phyloP scores from a whole-genome alignment of 2,113 vertebrate species.

The Corvus moneduloides region DNA sequence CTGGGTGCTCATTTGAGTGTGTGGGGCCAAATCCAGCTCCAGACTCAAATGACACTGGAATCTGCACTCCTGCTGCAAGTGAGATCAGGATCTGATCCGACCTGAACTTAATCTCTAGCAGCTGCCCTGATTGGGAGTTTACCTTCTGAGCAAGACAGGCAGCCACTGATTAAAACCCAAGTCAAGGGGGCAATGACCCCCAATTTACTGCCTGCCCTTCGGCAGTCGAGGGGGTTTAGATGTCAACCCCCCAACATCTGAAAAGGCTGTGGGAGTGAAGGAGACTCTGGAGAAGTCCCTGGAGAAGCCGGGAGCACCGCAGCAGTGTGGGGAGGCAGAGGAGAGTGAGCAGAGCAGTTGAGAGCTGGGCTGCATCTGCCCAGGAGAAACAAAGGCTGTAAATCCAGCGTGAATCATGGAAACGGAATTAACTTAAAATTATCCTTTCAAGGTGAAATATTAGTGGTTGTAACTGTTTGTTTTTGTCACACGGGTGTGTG shows the following conservation, averaged over 20 bases:
- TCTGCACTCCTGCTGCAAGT: not conserved
- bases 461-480: not conserved
- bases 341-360: not conserved
- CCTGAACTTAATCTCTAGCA: not conserved
- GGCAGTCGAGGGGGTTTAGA: not conserved
- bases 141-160: not conserved
- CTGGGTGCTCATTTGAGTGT: fast-evolving
- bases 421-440: slow-evolving; percentile 1
- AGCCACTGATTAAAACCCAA: not conserved
- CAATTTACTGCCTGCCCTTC: not conserved
- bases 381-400: not conserved
- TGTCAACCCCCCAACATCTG: not conserved
- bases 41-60: not conserved
- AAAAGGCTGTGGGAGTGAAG: not conserved
- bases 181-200: not conserved
- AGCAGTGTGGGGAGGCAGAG: not conserved
- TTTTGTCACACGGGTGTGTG: not conserved
- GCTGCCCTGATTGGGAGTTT: not conserved
- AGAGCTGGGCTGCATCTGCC: not conserved
- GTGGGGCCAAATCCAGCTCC: not conserved
- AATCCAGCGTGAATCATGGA: not conserved
- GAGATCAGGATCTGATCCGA: not conserved
- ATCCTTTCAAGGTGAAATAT: slow-evolving; percentile 31
- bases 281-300: not conserved
- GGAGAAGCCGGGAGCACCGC: not conserved